Percentiles rank a stretch among this genome's conserved stretches.
phyloP scores from a whole-genome alignment of 2,888 invertebrate species.

The Calameuta pallipes region DNA sequence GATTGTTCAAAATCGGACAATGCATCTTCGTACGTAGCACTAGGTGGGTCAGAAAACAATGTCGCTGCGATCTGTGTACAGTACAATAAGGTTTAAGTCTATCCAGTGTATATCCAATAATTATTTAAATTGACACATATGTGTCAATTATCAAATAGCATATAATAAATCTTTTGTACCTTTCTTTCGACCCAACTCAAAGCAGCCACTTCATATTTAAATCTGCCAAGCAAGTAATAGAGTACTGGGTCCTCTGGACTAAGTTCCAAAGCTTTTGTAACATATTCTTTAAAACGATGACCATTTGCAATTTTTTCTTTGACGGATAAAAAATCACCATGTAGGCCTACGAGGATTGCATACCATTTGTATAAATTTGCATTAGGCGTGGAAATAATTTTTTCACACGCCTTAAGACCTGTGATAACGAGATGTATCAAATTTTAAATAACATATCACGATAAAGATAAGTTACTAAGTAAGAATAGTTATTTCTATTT shows the following conservation, averaged over 20 bases:
- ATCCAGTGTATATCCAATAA: not conserved
- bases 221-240: constrained; percentile 78
- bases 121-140: not conserved
- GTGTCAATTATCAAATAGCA: not conserved
- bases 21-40: constrained; percentile 73
- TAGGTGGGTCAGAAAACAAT: constrained; percentile 74
- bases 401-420: constrained; percentile 72
- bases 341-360: constrained; percentile 75
- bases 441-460: constrained; percentile 4
- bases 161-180: constrained; percentile 34
- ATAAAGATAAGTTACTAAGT: not conserved
- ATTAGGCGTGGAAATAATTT: constrained; percentile 68
- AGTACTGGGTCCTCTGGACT: constrained; percentile 73
- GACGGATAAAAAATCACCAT: constrained; percentile 71
- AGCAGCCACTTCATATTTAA: constrained; percentile 74
- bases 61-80: constrained; percentile 70
- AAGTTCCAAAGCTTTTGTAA: constrained; percentile 73
- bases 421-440: constrained; percentile 14
- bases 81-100: not conserved
- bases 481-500: constrained; percentile 3
- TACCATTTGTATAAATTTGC: constrained; percentile 80
- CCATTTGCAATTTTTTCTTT: constrained; percentile 77
- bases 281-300: constrained; percentile 75
- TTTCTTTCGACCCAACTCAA: constrained; percentile 76
- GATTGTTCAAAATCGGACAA: constrained; percentile 69